Evolutionary conservation across 2,888 invertebrate genomes (phyloP).

Genomic region (Encarsia formosa): DNA sequence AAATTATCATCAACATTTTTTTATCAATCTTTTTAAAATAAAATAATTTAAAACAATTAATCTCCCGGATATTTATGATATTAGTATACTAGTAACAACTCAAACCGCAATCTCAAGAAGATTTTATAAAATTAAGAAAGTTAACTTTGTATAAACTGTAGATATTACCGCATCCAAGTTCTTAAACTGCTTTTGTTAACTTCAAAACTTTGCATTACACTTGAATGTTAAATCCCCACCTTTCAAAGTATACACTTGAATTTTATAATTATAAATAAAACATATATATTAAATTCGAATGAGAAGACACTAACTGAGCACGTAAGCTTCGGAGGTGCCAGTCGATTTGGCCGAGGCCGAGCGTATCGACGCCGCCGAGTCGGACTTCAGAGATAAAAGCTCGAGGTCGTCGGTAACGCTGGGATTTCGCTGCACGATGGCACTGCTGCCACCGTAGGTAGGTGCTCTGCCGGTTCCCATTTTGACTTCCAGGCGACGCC

Average conservation of each 20-base stretch:
- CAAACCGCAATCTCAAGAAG: no score
- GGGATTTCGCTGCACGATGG: constrained; percentile 38
- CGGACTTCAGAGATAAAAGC: constrained; percentile 45
- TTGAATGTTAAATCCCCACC: no score
- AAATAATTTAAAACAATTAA: no score
- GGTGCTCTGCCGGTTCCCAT: constrained; percentile 74
- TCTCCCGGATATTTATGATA: no score
- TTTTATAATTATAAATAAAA: not conserved
- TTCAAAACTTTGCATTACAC: no score
- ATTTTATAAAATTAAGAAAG: no score
- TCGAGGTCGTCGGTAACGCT: constrained; percentile 45
- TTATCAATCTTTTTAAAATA: no score
- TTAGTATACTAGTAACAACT: no score
- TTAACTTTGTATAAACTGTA: no score
- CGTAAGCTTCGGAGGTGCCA: constrained; percentile 55
- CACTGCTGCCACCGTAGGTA: constrained; percentile 52
- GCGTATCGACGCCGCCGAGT: constrained; percentile 44
- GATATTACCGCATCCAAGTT: no score
- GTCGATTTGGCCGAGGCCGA: constrained; percentile 44
- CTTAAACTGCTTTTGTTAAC: no score
- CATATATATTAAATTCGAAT: not conserved
- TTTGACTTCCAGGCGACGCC: constrained; percentile 64
- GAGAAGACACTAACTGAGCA: constrained; percentile 52
- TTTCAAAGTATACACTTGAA: not conserved
- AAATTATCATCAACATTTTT: no score